phyloP scores from a whole-genome alignment of 2,113 vertebrate species.

The Jacana jacana region DNA sequence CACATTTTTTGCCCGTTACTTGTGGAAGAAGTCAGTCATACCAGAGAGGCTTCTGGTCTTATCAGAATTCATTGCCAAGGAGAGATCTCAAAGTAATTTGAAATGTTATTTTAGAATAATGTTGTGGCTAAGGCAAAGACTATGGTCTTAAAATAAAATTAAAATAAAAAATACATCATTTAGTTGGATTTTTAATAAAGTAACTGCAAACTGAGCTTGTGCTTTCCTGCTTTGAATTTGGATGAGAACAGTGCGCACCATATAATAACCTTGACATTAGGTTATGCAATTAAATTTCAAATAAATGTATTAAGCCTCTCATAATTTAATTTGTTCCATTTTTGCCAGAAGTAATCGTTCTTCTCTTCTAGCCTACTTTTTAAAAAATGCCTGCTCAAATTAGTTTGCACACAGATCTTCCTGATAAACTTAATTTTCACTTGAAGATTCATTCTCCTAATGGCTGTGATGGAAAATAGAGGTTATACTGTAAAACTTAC shows the following conservation, averaged over 20 bases:
- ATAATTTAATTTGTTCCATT: conserved; percentile 60
- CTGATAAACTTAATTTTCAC: conserved; percentile 52
- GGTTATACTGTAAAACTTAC: background rate
- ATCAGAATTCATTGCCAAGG: background rate
- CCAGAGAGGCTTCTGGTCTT: background rate
- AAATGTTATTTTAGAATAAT: background rate
- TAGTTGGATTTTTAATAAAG: background rate
- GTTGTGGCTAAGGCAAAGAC: background rate
- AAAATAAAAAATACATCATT: background rate
- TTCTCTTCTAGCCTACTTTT: conserved; percentile 40
- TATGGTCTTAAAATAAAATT: background rate
- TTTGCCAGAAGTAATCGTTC: conserved; percentile 54
- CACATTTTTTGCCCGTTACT: background rate
- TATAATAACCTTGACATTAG: conserved; percentile 46
- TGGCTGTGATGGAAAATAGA: background rate
- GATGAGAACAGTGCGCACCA: background rate
- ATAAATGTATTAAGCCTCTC: conserved; percentile 51
- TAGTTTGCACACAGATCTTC: conserved; percentile 43
- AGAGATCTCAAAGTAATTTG: background rate
- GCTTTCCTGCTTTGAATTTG: conserved; percentile 4
- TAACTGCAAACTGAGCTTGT: background rate
- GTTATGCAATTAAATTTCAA: conserved; percentile 48
- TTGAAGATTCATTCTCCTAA: conserved; percentile 8
- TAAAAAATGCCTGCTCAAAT: conserved; percentile 36
- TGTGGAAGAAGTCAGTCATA: background rate